These are phyloP conservation scores for Tribolium castaneum DNA, from an alignment of 1,140 invertebrate genomes.

Conservation along the genomic window DNA sequence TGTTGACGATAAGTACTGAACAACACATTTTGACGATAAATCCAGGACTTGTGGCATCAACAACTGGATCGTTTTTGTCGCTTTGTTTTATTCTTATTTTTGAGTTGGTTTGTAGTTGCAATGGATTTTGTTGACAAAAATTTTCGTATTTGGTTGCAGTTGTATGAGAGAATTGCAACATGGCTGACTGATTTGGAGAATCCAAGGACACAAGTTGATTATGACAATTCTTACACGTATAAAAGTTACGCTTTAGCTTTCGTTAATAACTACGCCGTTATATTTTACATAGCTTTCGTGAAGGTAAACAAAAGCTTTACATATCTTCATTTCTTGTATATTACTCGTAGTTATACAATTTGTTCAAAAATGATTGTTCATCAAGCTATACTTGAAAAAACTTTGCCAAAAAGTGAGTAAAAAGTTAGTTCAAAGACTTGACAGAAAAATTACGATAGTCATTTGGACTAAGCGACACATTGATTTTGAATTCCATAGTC, in stretches of 20 bases:
- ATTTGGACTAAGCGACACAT: no score
- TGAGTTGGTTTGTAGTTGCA: slow-evolving; percentile 71
- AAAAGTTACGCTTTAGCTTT: slow-evolving; percentile 98
- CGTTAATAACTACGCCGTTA: slow-evolving; percentile 97
- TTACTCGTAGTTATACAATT: no score
- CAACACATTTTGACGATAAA: not conserved
- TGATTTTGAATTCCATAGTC: no score
- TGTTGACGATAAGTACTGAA: not conserved
- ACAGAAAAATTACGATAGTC: no score
- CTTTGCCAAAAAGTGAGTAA: no score
- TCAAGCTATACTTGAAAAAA: no score
- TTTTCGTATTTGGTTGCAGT: slow-evolving; percentile 66
- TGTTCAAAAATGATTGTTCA: no score
- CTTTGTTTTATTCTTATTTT: slow-evolving; percentile 19
- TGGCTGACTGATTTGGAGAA: slow-evolving; percentile 94
- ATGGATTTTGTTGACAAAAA: slow-evolving; percentile 65
- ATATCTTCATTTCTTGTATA: no score
- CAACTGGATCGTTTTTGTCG: slow-evolving; percentile 5
- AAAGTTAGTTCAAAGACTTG: no score
- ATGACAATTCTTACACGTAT: slow-evolving; percentile 94
- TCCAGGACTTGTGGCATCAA: not conserved
- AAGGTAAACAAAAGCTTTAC: no score
- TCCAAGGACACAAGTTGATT: slow-evolving; percentile 94
- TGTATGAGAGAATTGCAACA: slow-evolving; percentile 88
- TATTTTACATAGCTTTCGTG: slow-evolving; percentile 98